Percentiles rank a stretch among this genome's conserved stretches.
Evolutionary conservation across 2,888 invertebrate species (phyloP).

Genomic region (Apamea crenata): DNA sequence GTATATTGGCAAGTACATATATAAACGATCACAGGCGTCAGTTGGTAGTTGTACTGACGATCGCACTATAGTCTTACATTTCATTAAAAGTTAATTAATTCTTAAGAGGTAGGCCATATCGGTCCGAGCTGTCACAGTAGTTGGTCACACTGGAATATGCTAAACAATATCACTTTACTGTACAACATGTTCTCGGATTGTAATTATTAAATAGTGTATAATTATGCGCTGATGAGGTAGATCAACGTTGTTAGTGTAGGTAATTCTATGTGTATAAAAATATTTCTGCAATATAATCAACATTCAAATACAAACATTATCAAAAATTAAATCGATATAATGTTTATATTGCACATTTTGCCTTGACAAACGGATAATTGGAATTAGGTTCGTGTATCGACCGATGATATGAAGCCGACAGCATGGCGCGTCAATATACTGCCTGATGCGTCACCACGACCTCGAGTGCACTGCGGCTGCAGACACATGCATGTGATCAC

Average conservation of each 20-base stretch:
- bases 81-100: constrained; percentile 60
- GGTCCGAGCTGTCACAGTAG: constrained; percentile 71
- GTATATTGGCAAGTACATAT: constrained; percentile 56
- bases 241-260: constrained; percentile 82
- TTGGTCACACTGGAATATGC: constrained; percentile 65
- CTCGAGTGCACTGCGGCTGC: background rate
- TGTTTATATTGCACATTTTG: constrained; percentile 86
- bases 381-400: constrained; percentile 72
- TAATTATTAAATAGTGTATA: constrained; percentile 47
- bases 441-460: background rate
- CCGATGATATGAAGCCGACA: constrained; percentile 75
- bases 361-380: constrained; percentile 73
- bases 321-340: constrained; percentile 86
- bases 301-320: constrained; percentile 90
- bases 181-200: constrained; percentile 65
- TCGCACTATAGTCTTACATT: constrained; percentile 50
- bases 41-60: constrained; percentile 19
- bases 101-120: constrained; percentile 81
- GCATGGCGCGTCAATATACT: constrained; percentile 60
- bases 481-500: constrained; percentile 6
- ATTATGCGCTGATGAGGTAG: constrained; percentile 87
- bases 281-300: constrained; percentile 90
- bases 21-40: constrained; percentile 60
- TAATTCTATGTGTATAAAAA: constrained; percentile 88
- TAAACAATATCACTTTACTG: constrained; percentile 63